Evolutionary conservation across 2,113 vertebrate genomes (phyloP), one percentile per base, ranked within the genome.

Genomic region (Opisthocomus hoazin): DNA sequence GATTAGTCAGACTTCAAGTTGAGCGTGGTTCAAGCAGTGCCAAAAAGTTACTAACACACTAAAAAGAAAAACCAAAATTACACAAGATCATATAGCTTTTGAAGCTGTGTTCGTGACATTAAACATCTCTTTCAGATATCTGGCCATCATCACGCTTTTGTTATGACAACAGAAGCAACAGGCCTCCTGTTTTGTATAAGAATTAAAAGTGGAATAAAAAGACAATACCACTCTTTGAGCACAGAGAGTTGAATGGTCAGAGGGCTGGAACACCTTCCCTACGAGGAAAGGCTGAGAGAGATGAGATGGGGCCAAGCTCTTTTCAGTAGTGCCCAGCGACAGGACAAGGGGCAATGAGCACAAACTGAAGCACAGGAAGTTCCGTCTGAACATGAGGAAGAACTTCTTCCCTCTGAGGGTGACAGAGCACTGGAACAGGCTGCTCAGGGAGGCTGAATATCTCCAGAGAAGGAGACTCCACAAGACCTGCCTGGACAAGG

Each of bases 171-270:
- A 94, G 48, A 82, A 65, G 63, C 45, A 80, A 86, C 12, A 74
- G 56, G 64, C 12, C 7, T 84, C 56, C 60, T 64, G 23, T 9
- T 56, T 63, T 5, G 11, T 39, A 3, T 24, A 87, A 57, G 39
- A 94, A 85, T 60, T 71, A 46, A 22, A 84, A 84, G 63, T 9
- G 5, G 32, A 89, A 6, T 66, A 83, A 89, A 80, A 76, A 64
- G 65, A 39, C 64, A 70, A 43, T 2, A 32, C 1, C 0, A 0
- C 3, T 6, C 84, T 57, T 58, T 65, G 19, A 36, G 54, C n/a
- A 77, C 1, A 69, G 22, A 77, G 23, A 36, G 15, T 37, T 89
- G 68, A n/a, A n/a, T n/a, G n/a, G n/a, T n/a, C n/a, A n/a, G n/a
- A n/a, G n/a, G n/a, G n/a, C n/a, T n/a, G n/a, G n/a, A n/a, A n/a